These are phyloP conservation scores for Clarias macrocephalus DNA, from an alignment of 2,113 vertebrate species.

Conservation along the genomic window DNA sequence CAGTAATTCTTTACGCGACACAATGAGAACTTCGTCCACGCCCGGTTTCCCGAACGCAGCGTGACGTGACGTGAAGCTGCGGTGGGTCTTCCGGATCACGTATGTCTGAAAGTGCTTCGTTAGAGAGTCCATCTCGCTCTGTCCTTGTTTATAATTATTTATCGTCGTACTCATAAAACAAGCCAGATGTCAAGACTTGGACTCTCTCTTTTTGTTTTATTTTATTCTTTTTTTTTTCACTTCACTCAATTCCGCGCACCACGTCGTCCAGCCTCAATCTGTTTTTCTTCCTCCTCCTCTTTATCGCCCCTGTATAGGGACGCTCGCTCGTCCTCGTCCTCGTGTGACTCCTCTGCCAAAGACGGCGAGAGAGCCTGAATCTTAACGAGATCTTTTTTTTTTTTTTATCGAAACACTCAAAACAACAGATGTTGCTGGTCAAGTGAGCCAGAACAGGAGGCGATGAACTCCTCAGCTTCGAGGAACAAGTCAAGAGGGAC, in stretches of 20 bases:
- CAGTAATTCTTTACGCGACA: no score
- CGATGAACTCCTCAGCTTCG: conserved; percentile 7
- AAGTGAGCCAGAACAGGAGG: conserved; percentile 6
- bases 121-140: not conserved
- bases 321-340: not conserved
- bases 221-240: not conserved
- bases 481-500: conserved; percentile 21
- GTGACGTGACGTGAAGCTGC: not conserved
- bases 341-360: not conserved
- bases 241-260: not conserved
- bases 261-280: not conserved
- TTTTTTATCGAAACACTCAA: conserved; percentile 42
- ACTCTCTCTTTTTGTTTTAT: not conserved
- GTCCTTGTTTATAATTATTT: not conserved
- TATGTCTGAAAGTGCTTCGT: no score
- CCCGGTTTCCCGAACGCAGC: no score
- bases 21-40: no score
- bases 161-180: not conserved
- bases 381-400: conserved; percentile 25
- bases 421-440: conserved; percentile 46
- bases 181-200: conserved; percentile 10
- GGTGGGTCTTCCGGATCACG: not conserved
- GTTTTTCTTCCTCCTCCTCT: conserved; percentile 22
- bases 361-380: not conserved
- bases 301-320: conserved; percentile 31